phyloP scores from a whole-genome alignment of 1,140 invertebrate genomes.

The Lanistes nyassanus region DNA sequence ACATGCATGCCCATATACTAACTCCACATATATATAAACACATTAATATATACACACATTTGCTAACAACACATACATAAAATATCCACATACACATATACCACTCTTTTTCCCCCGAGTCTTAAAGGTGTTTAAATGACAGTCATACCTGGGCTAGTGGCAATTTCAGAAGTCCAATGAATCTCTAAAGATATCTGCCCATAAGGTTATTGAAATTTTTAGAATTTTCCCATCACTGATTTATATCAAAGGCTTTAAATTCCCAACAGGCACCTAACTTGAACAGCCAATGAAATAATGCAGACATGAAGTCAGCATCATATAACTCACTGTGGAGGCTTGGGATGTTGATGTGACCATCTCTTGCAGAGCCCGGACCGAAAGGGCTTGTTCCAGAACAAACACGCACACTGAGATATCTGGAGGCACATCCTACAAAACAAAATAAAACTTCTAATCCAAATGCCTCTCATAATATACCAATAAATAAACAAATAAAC shows the following conservation, averaged over 20 bases:
- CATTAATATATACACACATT: neutral
- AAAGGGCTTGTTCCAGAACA: conserved; percentile 99
- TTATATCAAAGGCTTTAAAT: neutral
- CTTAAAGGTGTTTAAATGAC: no score
- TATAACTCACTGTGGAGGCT: conserved; percentile 57
- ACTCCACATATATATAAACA: conserved; percentile 9
- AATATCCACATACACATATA: no score
- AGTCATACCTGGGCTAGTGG: no score
- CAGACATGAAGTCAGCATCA: neutral
- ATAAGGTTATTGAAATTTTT: no score
- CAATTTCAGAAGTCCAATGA: no score
- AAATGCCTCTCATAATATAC: no score
- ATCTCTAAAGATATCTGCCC: no score
- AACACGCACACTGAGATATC: conserved; percentile 98
- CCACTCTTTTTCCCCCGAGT: no score
- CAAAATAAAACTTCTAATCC: conserved; percentile 20
- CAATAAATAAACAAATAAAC: no score
- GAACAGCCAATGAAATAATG: neutral
- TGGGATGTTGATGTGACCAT: conserved; percentile 72
- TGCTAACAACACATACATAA: no score
- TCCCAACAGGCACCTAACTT: neutral
- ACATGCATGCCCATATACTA: no score
- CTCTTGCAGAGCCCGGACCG: conserved; percentile 97
- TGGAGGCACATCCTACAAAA: conserved; percentile 90
- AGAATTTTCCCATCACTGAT: neutral